Conservation (phyloP, 2,113 vertebrate genomes). For the Monarcha castaneiventris region DNA sequence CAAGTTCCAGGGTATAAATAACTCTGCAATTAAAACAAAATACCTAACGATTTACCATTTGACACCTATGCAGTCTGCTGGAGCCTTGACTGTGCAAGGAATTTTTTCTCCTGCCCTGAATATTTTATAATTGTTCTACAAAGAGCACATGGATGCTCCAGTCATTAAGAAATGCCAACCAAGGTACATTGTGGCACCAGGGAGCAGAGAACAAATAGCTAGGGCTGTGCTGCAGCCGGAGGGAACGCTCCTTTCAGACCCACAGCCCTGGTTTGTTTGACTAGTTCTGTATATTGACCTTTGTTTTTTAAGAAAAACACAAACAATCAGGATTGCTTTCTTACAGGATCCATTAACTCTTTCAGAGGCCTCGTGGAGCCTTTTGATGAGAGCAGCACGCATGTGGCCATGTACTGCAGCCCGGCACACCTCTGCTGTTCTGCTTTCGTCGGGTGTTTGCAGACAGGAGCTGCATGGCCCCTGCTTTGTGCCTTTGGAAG, state of each 20-base stretch:
- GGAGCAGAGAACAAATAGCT: constrained; percentile 3
- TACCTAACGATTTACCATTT: constrained; percentile 30
- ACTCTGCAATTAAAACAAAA: constrained; percentile 58
- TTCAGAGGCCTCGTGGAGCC: neutral
- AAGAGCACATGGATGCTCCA: neutral
- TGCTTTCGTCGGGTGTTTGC: neutral
- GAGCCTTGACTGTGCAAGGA: neutral
- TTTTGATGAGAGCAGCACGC: neutral
- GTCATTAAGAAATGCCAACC: constrained; percentile 12
- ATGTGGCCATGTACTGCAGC: fast-evolving
- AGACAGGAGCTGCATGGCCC: neutral
- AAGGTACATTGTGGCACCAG: neutral
- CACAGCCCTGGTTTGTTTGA: neutral
- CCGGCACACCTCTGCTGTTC: neutral
- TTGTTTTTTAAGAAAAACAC: neutral
- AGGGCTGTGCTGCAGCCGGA: neutral
- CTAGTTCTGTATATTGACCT: neutral
- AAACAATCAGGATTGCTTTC: neutral
- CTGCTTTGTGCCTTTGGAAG: neutral
- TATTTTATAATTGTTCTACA: constrained; percentile 47
- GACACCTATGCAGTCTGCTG: neutral
- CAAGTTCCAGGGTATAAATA: constrained; percentile 45
- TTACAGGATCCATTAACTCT: neutral
- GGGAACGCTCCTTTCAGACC: neutral
- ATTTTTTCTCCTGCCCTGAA: neutral